A percentile compares a stretch with the other conserved stretches of the same genome.
Evolutionary conservation across 2,113 vertebrate genomes (phyloP).

Genomic region (Camelus bactrianus): DNA sequence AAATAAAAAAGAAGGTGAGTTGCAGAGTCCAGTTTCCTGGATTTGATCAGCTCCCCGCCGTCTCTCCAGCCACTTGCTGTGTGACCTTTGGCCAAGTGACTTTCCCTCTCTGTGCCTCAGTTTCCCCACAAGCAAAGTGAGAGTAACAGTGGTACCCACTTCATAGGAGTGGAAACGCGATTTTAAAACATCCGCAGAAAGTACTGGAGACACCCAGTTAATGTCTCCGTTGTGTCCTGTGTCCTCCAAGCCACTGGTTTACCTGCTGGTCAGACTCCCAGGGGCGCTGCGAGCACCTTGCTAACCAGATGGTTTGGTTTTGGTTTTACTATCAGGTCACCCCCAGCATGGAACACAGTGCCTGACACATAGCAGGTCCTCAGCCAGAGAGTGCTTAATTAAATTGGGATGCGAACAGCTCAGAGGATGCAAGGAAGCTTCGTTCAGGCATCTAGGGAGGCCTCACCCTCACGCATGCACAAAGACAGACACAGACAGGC

Average conservation of each 20-base stretch:
- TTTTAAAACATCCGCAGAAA: neutral
- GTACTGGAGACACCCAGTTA: neutral
- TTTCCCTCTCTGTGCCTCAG: conserved; percentile 12
- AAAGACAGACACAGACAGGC: neutral
- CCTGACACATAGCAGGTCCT: neutral
- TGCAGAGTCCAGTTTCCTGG: neutral
- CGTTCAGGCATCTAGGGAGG: neutral
- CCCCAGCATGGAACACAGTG: neutral
- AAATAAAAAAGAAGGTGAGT: neutral
- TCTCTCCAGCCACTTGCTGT: neutral
- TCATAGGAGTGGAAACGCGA: neutral
- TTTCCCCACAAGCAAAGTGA: neutral
- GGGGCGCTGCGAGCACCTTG: neutral
- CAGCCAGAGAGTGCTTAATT: neutral
- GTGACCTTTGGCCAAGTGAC: neutral
- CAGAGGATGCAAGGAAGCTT: neutral
- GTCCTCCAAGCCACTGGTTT: accelerated
- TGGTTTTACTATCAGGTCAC: neutral
- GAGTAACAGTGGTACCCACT: no score
- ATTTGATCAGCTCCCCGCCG: no score
- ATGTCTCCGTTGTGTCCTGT: neutral
- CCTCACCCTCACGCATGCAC: neutral
- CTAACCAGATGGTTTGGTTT: neutral
- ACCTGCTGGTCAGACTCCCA: accelerated
- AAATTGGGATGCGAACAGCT: neutral